phyloP scores from a whole-genome alignment of 2,888 invertebrate genomes.

The Tryphoninae sp. region DNA sequence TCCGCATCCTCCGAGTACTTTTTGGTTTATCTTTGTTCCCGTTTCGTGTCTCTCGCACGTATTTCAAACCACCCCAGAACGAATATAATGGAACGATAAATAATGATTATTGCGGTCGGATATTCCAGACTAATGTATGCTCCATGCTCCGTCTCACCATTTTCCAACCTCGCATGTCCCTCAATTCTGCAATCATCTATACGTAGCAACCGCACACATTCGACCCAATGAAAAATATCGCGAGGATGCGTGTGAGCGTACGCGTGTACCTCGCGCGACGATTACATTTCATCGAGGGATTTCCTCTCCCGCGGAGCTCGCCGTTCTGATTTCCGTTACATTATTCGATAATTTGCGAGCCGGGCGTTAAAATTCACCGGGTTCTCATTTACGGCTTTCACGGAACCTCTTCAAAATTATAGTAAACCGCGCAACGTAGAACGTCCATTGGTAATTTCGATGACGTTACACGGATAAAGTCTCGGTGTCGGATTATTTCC shows the following conservation, averaged over 20 bases:
- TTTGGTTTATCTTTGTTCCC: conserved; percentile 5
- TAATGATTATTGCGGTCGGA: conserved; percentile 49
- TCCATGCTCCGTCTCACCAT: conserved; percentile 3
- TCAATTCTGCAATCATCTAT: conserved; percentile 17
- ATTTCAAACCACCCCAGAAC: conserved; percentile 23
- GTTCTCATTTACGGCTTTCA: conserved; percentile 2
- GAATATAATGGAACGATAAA: conserved; percentile 54
- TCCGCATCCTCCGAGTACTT: neutral
- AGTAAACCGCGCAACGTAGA: neutral
- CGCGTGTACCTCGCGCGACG: neutral
- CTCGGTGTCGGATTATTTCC: neutral
- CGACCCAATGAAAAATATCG: conserved; percentile 27
- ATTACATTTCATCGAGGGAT: conserved; percentile 31
- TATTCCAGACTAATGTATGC: conserved; percentile 50
- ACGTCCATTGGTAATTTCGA: neutral
- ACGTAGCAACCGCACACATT: neutral
- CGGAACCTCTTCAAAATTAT: neutral
- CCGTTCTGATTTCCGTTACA: conserved; percentile 37
- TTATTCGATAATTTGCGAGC: conserved; percentile 33
- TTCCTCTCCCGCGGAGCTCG: neutral
- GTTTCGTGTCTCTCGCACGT: neutral
- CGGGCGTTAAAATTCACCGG: conserved; percentile 30
- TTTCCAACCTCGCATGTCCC: conserved; percentile 17
- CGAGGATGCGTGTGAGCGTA: neutral
- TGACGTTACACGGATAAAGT: neutral